Conservation (phyloP, 2,888 invertebrate genomes). For the Carterocephalus palaemon region DNA sequence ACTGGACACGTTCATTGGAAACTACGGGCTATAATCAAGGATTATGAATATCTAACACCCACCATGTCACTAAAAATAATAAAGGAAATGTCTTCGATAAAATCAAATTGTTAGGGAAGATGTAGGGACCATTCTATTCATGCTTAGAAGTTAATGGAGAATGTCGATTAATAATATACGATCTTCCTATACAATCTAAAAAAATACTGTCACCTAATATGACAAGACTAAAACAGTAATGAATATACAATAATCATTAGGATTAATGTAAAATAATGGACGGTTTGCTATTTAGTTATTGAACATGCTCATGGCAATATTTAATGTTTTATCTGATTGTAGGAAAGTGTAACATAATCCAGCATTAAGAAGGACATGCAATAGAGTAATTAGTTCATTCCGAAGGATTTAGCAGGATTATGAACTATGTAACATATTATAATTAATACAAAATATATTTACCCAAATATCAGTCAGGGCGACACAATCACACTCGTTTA, state of each 20-base stretch:
- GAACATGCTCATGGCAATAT: conserved; percentile 63
- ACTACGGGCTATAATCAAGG: conserved; percentile 14
- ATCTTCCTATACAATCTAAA: conserved; percentile 27
- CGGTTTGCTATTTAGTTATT: conserved; percentile 32
- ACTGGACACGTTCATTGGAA: not conserved
- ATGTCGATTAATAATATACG: conserved; percentile 36
- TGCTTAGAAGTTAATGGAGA: conserved; percentile 44
- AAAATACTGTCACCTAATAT: conserved; percentile 43
- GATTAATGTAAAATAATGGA: conserved; percentile 14
- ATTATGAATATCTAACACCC: conserved; percentile 5
- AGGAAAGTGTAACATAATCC: conserved; percentile 57
- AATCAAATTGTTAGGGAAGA: conserved; percentile 36
- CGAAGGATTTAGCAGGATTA: conserved; percentile 67
- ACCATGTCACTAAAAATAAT: conserved; percentile 5
- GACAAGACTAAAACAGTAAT: conserved; percentile 34
- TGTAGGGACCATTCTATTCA: conserved; percentile 41
- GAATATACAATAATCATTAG: not conserved
- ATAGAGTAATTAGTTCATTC: conserved; percentile 70
- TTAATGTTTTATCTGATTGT: conserved; percentile 40
- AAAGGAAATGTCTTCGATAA: no score
- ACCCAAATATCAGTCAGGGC: conserved; percentile 74
- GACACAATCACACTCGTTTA: conserved; percentile 71
- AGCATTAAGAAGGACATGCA: conserved; percentile 59
- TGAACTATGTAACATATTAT: conserved; percentile 58
- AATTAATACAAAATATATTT: conserved; percentile 75